Conservation (phyloP, 2,113 vertebrate genomes). For the Rhagologus leucostigma region DNA sequence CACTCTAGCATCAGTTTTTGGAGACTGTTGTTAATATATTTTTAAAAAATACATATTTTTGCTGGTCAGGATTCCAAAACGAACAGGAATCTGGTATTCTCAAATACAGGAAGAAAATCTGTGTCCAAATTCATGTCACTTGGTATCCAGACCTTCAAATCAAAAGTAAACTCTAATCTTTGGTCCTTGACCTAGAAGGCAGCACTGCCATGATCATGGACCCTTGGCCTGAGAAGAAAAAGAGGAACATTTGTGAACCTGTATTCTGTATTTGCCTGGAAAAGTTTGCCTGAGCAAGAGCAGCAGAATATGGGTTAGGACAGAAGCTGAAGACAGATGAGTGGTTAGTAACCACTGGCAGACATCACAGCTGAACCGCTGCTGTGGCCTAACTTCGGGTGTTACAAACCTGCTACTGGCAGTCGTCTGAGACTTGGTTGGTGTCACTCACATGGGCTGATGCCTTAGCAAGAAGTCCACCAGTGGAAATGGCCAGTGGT, state of each 20-base stretch:
- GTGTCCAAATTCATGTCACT: background rate
- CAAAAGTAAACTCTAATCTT: background rate
- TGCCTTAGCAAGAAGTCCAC: background rate
- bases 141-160: background rate
- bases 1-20: background rate
- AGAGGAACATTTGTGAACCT: background rate
- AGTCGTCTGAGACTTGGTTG: background rate
- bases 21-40: background rate
- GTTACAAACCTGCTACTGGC: background rate
- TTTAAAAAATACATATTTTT: background rate
- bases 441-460: background rate
- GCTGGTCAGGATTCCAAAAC: background rate
- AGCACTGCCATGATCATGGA: background rate
- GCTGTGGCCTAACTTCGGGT: background rate
- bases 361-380: background rate
- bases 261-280: background rate
- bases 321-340: background rate
- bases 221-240: background rate
- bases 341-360: background rate
- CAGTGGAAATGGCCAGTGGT: background rate
- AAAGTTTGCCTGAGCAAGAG: background rate
- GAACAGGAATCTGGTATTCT: background rate
- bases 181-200: background rate
- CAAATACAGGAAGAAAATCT: background rate
- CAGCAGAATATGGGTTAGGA: background rate